Conservation (phyloP, 1,140 invertebrate species). For the Temnothorax curvispinosus region DNA sequence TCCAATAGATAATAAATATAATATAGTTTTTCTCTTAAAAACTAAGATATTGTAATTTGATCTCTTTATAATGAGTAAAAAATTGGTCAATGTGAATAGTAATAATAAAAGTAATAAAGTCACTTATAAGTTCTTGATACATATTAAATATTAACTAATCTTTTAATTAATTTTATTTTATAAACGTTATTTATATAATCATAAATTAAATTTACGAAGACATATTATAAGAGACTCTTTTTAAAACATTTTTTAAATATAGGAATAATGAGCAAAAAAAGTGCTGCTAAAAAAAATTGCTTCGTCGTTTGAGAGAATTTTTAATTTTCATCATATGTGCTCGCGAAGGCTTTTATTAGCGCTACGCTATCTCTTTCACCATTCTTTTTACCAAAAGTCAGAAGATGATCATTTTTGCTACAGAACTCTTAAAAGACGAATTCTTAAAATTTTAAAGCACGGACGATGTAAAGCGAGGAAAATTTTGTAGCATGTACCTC, state of each 20-base stretch:
- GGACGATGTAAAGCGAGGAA: background rate
- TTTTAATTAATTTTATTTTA: constrained; percentile 6
- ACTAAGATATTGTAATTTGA: background rate
- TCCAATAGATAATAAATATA: background rate
- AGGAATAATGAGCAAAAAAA: background rate
- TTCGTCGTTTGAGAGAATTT: constrained; percentile 28
- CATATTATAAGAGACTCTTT: background rate
- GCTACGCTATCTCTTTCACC: background rate
- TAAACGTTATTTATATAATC: background rate
- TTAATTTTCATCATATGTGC: constrained; percentile 27
- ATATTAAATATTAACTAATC: background rate
- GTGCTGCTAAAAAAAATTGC: background rate
- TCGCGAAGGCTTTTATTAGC: constrained; percentile 7
- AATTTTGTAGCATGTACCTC: background rate
- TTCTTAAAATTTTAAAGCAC: constrained; percentile 44
- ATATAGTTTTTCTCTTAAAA: background rate
- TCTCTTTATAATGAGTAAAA: background rate
- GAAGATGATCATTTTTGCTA: background rate
- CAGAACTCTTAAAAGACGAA: background rate
- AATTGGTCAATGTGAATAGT: background rate
- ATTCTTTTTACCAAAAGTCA: constrained; percentile 1
- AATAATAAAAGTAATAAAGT: background rate
- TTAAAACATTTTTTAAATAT: background rate
- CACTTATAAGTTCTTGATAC: background rate
- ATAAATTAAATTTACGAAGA: background rate